Evolutionary conservation across 2,888 invertebrate genomes (phyloP).

Genomic region (Diarsia mendica): DNA sequence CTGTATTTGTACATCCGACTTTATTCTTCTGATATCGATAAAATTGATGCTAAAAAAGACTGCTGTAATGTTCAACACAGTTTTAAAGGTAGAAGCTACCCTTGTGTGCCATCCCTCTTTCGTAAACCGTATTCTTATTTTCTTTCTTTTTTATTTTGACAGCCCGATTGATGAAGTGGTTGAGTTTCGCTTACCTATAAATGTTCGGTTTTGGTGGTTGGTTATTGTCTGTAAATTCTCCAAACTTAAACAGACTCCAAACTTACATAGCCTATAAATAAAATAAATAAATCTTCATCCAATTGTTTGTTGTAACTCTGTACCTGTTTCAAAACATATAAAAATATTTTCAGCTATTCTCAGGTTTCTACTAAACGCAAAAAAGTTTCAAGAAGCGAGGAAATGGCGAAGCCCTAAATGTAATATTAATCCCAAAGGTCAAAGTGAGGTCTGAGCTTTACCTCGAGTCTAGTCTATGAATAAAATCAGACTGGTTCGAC

Average conservation of each 20-base stretch:
- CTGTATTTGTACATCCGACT: too few relatives aligned
- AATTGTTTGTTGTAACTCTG: neutral
- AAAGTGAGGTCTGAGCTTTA: slow-evolving; percentile 40
- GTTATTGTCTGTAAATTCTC: neutral
- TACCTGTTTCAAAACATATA: slow-evolving; percentile 2
- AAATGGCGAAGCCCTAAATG: slow-evolving; percentile 46
- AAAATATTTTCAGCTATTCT: slow-evolving; percentile 31
- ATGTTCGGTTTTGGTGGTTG: neutral
- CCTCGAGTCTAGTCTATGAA: slow-evolving; percentile 43
- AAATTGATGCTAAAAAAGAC: slow-evolving; percentile 27
- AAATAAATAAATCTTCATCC: neutral
- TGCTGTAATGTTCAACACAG: slow-evolving; percentile 26
- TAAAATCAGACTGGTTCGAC: slow-evolving; percentile 44
- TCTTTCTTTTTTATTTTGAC: slow-evolving; percentile 14
- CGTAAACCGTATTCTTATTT: slow-evolving; percentile 1
- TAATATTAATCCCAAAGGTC: slow-evolving; percentile 60
- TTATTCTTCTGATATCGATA: too few relatives aligned
- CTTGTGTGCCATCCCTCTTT: slow-evolving; percentile 12
- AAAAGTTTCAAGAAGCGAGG: slow-evolving; percentile 36
- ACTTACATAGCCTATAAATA: neutral
- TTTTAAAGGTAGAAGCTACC: slow-evolving; percentile 8
- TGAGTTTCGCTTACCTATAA: neutral
- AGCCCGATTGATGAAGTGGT: slow-evolving; percentile 17
- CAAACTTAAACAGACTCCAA: neutral
- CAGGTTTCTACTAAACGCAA: slow-evolving; percentile 33